Conservation (phyloP, 2,113 vertebrate genomes). For the Lota lota region DNA sequence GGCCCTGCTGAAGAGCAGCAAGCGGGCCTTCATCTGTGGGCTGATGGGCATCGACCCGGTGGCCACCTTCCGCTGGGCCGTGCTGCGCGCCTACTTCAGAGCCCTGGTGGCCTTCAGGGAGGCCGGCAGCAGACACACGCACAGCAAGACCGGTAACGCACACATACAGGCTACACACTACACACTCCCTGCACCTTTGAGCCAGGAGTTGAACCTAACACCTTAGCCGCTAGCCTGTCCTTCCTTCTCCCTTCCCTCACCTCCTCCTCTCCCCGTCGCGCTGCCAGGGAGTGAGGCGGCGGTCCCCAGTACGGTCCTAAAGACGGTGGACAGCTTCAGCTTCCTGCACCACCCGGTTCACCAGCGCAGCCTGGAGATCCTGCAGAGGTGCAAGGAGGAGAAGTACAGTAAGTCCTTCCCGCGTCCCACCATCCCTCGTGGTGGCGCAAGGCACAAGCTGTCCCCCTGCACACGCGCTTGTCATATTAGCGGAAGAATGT, state of each 20-base stretch:
- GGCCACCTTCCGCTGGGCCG: conserved; percentile 93
- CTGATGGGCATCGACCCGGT: conserved; percentile 94
- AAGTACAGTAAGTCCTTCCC: conserved; percentile 93
- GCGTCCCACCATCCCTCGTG: conserved; percentile 65
- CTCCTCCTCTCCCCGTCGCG: conserved; percentile 33
- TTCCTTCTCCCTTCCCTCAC: conserved; percentile 70
- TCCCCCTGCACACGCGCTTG: no score
- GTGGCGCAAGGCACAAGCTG: background rate
- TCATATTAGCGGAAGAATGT: no score
- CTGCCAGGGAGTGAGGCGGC: conserved; percentile 87
- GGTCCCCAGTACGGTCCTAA: conserved; percentile 83
- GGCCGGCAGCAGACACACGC: conserved; percentile 65
- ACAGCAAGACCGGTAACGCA: conserved; percentile 53
- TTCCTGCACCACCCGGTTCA: conserved; percentile 99
- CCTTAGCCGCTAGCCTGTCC: background rate
- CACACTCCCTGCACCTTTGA: no score
- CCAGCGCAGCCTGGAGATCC: conserved; percentile 99
- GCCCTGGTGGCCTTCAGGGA: conserved; percentile 86
- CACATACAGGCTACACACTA: background rate
- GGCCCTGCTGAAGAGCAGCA: conserved; percentile 93
- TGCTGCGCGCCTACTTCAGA: conserved; percentile 91
- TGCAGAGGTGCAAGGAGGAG: conserved; percentile 99
- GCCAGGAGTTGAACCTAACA: no score
- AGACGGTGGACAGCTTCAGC: conserved; percentile 97
- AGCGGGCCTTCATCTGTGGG: conserved; percentile 87